Evolutionary conservation across 2,888 invertebrate genomes (phyloP).

Genomic region (Polydesmus complanatus): DNA sequence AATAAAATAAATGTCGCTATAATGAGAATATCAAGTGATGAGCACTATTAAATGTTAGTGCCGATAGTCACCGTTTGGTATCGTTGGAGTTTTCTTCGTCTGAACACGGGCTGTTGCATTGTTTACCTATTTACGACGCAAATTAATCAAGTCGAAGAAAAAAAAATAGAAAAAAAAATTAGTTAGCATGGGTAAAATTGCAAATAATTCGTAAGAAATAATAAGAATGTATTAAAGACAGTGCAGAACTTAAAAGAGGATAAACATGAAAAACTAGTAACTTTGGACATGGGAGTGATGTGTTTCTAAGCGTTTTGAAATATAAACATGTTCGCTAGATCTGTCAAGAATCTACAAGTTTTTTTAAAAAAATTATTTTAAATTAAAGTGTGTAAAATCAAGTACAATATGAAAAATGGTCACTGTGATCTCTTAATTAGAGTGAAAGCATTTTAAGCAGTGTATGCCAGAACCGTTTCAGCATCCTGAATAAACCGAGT

Average conservation of each 20-base stretch:
- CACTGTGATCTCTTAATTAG: too few species aligned
- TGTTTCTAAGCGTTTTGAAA: too few species aligned
- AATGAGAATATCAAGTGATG: constrained; percentile 16
- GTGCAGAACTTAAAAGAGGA: background rate
- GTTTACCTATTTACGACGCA: constrained; percentile 60
- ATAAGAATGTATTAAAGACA: constrained; percentile 4
- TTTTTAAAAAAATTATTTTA: too few species aligned
- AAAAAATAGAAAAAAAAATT: constrained; percentile 16
- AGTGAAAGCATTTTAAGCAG: too few species aligned
- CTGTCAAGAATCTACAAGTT: too few species aligned
- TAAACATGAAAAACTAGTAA: background rate
- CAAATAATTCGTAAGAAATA: background rate
- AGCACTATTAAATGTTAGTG: background rate
- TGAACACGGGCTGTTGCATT: constrained; percentile 99
- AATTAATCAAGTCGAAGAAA: constrained; percentile 31
- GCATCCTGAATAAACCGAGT: too few species aligned
- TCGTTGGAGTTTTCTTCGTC: constrained; percentile 87
- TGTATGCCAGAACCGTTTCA: too few species aligned
- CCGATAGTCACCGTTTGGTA: constrained; percentile 68
- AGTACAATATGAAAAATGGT: too few species aligned
- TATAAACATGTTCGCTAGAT: too few species aligned
- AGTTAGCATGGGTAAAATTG: too few species aligned
- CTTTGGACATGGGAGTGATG: background rate
- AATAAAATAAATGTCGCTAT: constrained; percentile 19
- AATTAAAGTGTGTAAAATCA: too few species aligned